Percentiles rank a stretch among this genome's conserved stretches.
These are phyloP conservation scores for Paragorgia papillata DNA, from an alignment of 92 coral and sea anemone species.

Conservation along the genomic window DNA sequence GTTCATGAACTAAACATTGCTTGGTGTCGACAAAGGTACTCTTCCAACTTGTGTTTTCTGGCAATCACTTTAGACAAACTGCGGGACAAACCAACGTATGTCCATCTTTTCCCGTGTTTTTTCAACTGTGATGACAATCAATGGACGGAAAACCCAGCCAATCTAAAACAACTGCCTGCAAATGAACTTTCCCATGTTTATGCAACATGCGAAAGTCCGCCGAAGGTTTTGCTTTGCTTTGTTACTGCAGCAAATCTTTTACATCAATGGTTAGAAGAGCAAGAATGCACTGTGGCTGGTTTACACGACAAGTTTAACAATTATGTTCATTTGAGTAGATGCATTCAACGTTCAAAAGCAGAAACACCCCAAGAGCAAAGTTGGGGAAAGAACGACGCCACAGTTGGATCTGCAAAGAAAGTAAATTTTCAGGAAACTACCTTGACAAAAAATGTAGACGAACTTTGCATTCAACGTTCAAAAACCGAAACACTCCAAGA, in stretches of 20 bases:
- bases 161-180: slow-evolving; percentile 1
- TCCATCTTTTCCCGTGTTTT: slow-evolving; percentile 70
- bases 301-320: slow-evolving; percentile 11
- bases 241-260: background rate
- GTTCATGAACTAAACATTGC: slow-evolving; percentile 92
- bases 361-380: background rate
- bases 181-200: background rate
- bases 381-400: background rate
- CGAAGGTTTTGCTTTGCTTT: slow-evolving; percentile 1
- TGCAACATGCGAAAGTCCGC: background rate
- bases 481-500: background rate
- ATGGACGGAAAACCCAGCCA: slow-evolving; percentile 3
- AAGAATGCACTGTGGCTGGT: background rate
- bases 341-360: slow-evolving; percentile 16
- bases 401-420: background rate
- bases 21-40: slow-evolving; percentile 74
- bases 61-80: slow-evolving; percentile 66
- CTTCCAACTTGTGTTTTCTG: slow-evolving; percentile 61
- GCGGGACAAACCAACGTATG: slow-evolving; percentile 76
- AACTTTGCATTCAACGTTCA: background rate
- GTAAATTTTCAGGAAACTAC: no score
- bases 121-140: slow-evolving; percentile 19
- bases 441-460: no score
- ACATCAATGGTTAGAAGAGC: background rate
- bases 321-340: background rate